phyloP scores from a whole-genome alignment of 2,888 invertebrate genomes.

The Oxycera nigricornis region DNA sequence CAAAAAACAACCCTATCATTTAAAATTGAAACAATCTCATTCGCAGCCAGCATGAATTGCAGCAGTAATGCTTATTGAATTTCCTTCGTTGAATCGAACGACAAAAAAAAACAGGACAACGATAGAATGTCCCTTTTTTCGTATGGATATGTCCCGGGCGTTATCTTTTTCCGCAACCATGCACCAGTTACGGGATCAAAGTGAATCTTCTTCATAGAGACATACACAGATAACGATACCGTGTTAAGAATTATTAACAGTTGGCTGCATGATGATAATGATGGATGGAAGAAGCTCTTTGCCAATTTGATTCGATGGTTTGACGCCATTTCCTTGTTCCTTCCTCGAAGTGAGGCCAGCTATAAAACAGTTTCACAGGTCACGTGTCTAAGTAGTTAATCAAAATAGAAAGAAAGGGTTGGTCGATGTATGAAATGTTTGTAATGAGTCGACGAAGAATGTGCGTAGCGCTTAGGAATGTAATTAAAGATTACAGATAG shows the following conservation, averaged over 20 bases:
- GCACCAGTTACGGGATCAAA: slow-evolving; percentile 34
- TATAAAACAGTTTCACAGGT: slow-evolving; percentile 37
- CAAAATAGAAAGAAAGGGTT: slow-evolving; percentile 24
- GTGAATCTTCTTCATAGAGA: slow-evolving; percentile 6
- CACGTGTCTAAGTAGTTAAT: slow-evolving; percentile 35
- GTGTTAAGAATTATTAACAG: slow-evolving; percentile 38
- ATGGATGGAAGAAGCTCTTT: background rate
- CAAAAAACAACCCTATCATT: background rate
- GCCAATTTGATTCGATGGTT: background rate
- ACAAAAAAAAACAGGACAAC: background rate
- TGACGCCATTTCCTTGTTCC: slow-evolving; percentile 14
- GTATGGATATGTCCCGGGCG: background rate
- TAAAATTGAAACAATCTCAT: background rate
- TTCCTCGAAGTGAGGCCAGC: background rate
- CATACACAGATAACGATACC: slow-evolving; percentile 25
- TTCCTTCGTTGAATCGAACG: background rate
- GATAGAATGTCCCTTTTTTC: background rate
- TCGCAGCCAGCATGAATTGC: background rate
- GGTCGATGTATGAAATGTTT: too few relatives aligned
- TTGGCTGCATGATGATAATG: slow-evolving; percentile 4
- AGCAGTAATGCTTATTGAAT: background rate
- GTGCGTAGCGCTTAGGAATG: background rate
- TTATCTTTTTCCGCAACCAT: slow-evolving; percentile 41
- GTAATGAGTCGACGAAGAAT: too few relatives aligned
- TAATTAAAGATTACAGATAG: too few relatives aligned